Conservation (phyloP, 2,797 vertebrate species). For the Macropodus opercularis region DNA sequence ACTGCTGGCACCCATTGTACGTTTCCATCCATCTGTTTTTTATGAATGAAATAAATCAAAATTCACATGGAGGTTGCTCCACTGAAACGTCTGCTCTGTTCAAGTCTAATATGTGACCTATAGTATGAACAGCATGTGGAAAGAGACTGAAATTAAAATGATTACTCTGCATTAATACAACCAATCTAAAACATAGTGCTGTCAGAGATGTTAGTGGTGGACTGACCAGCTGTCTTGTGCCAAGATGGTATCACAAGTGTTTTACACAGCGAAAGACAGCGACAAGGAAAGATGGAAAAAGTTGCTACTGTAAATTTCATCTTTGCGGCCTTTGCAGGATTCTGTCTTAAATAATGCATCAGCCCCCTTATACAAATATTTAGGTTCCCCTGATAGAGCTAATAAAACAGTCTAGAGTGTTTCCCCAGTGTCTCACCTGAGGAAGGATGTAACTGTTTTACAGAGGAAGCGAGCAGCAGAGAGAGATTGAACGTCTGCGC, state of each 20-base stretch:
- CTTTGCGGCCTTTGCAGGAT: constrained; percentile 48
- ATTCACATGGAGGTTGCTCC: too few species aligned
- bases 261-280: constrained; percentile 28
- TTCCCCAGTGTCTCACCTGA: constrained; percentile 74
- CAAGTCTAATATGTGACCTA: too few species aligned
- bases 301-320: constrained; percentile 37
- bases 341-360: constrained; percentile 43
- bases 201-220: background rate
- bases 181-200: too few species aligned
- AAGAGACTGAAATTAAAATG: too few species aligned
- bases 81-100: too few species aligned
- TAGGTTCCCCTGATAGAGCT: constrained; percentile 77
- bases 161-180: background rate
- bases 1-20: too few species aligned
- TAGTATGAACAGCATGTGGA: too few species aligned
- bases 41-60: too few species aligned
- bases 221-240: background rate
- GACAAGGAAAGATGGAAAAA: constrained; percentile 22
- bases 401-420: constrained; percentile 80
- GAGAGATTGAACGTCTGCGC: constrained; percentile 67
- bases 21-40: background rate
- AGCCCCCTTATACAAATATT: constrained; percentile 78
- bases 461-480: constrained; percentile 50
- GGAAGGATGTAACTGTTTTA: constrained; percentile 72
- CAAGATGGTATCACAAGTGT: constrained; percentile 47